Base-by-base conservation (phyloP, 2,888 invertebrate species). In the Ethmia dodecea region DNA sequence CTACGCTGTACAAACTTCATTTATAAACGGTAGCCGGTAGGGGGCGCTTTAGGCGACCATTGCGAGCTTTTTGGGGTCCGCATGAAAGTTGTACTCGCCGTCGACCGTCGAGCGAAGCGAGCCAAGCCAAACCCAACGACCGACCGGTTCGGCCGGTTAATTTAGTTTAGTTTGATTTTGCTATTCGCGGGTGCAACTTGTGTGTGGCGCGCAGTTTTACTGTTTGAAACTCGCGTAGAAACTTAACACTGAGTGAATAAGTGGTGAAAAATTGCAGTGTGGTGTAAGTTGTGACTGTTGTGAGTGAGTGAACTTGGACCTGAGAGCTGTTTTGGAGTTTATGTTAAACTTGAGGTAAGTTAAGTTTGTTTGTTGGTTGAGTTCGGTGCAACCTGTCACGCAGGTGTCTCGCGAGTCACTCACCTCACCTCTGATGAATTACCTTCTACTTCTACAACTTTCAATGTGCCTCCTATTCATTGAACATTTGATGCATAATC, bases 331-430 rank as follows among this genome's bases (percentile, higher is more conserved):
- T 52, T 52, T 52, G 55, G 55, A 58, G 20, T 48, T 49, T 35
- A 2, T 8, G 10, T 44, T 46, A 61, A 68, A 63, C 61, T 69
- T 52, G 47, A 56, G 79, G 66, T 66, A 60, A 65, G 64, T 64
- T 72, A 66, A 62, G 64, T 65, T 67, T 62, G 60, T 65, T 67
- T 62, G 64, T 65, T 67, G 63, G 60, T 65, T 62, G 63, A 62
- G 60, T 70, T 67, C 55, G 58, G 46, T 71, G 65, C 78, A 81
- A 81, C 81, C 80, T 83, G 83, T 83, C 80, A 77, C 74, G 75
- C 81, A 83, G 83, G 83, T 84, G 83, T 80, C 79, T 77, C 60
- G 37, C 54, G 66, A 78, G 80, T 81, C 80, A 79, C 64, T 80
- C 74, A 80, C 80, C 80, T 76, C 63, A 51, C 38, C 14, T 39